phyloP scores from a whole-genome alignment of 2,888 invertebrate genomes.

The Malthinus seriepunctatus region DNA sequence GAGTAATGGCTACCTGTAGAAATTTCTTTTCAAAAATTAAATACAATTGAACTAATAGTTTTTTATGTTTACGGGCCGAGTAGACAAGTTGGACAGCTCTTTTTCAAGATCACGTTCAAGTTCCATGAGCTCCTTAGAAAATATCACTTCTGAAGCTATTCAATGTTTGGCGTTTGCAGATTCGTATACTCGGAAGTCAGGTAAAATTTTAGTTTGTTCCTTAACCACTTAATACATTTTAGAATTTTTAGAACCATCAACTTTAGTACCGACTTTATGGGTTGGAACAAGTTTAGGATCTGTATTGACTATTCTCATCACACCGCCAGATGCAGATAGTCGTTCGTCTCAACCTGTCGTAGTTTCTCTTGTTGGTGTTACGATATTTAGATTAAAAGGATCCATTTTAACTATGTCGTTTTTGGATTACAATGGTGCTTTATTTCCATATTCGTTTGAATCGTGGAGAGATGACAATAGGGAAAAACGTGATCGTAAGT shows the following conservation, averaged over 20 bases:
- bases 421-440: conserved; percentile 91
- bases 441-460: conserved; percentile 89
- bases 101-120: conserved; percentile 96
- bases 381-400: conserved; percentile 95
- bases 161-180: conserved; percentile 96
- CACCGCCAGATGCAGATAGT: conserved; percentile 77
- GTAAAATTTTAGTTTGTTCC: conserved; percentile 57
- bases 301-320: conserved; percentile 89
- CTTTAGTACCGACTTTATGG: conserved; percentile 90
- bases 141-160: conserved; percentile 94
- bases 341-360: conserved; percentile 84
- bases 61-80: conserved; percentile 66
- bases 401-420: conserved; percentile 93
- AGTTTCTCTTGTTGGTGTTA: conserved; percentile 92
- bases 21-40: conserved; percentile 2
- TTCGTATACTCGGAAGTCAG: conserved; percentile 92
- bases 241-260: conserved; percentile 71
- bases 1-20: conserved; percentile 38
- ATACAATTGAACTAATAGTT: conserved; percentile 38
- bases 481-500: conserved; percentile 53
- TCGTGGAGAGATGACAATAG: conserved; percentile 89
- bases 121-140: conserved; percentile 97
- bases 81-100: conserved; percentile 96
- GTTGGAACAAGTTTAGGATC: conserved; percentile 97
- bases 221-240: not conserved